Conservation (phyloP, 2,888 invertebrate genomes). For the Patella pellucida region DNA sequence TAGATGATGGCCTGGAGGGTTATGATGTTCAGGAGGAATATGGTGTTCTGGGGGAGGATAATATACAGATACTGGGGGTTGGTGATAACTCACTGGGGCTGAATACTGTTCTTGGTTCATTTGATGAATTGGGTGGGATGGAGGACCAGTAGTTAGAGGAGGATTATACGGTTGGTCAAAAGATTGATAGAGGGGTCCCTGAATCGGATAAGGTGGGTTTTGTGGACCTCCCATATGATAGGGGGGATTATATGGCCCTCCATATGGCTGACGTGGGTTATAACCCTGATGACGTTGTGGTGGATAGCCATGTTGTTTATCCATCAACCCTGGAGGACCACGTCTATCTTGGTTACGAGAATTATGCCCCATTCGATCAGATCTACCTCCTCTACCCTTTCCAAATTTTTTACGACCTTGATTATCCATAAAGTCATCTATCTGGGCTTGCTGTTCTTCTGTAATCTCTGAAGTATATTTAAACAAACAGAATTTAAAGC, state of each 20-base stretch:
- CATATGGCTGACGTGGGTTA: neutral
- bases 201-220: neutral
- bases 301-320: neutral
- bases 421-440: conserved; percentile 8
- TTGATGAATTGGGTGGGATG: neutral
- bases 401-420: neutral
- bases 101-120: neutral
- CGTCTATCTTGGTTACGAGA: neutral
- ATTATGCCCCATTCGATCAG: neutral
- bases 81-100: neutral
- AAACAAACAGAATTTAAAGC: too few relatives aligned
- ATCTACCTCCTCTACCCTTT: neutral
- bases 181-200: neutral
- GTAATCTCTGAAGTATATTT: neutral
- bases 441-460: conserved; percentile 8
- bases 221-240: neutral
- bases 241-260: neutral
- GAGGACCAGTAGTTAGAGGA: neutral
- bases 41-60: neutral
- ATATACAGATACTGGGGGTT: neutral
- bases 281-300: neutral
- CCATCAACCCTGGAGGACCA: neutral
- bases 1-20: neutral
- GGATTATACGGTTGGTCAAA: neutral
- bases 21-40: neutral